A percentile compares a stretch with the other conserved stretches of the same genome.
These are phyloP conservation scores for Petromus typicus DNA, from an alignment of 2,113 vertebrate genomes.

Conservation along the genomic window DNA sequence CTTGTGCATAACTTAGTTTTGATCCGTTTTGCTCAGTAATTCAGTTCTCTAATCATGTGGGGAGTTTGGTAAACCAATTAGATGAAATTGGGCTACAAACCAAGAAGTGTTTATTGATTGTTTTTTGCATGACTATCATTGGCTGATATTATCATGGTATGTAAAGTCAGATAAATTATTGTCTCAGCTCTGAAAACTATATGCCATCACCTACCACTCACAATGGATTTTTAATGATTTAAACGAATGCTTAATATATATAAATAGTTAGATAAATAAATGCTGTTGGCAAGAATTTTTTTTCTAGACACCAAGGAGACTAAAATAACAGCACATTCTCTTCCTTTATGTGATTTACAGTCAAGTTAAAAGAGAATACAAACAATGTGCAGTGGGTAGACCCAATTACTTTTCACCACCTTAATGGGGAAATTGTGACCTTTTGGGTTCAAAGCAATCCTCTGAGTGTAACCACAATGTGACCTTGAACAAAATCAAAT, in stretches of 20 bases:
- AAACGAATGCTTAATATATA: neutral
- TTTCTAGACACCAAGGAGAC: neutral
- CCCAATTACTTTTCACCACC: slow-evolving; percentile 69
- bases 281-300: neutral
- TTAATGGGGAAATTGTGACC: slow-evolving; percentile 73
- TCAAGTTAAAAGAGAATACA: slow-evolving; percentile 36
- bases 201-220: neutral
- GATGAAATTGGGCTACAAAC: neutral
- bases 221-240: neutral
- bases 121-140: neutral
- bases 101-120: neutral
- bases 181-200: neutral
- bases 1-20: neutral
- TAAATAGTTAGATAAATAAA: neutral
- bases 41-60: neutral
- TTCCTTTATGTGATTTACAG: slow-evolving; percentile 42
- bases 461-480: slow-evolving; percentile 73
- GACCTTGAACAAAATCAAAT: slow-evolving; percentile 65
- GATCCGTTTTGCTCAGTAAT: neutral
- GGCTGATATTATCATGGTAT: neutral
- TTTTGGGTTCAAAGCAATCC: slow-evolving; percentile 54
- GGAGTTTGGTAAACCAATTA: neutral
- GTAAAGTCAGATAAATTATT: neutral
- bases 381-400: slow-evolving; percentile 37
- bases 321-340: neutral